Percentiles rank a stretch among this genome's conserved stretches.
Evolutionary conservation across 2,797 vertebrate genomes (phyloP).

Genomic region (Aeoliscus strigatus): DNA sequence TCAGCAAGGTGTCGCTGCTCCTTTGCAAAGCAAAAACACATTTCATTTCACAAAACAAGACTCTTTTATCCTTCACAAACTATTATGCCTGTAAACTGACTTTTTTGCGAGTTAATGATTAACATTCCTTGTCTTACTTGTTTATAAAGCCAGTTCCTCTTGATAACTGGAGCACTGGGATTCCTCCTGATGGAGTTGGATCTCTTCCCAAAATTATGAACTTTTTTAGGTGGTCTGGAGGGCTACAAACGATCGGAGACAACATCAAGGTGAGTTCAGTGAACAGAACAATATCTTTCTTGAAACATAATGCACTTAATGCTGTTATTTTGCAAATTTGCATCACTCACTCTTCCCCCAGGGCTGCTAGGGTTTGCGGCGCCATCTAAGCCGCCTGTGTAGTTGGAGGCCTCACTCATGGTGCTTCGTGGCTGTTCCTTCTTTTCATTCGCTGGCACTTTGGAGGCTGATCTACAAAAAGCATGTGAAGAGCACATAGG

Average conservation of each 20-base stretch:
- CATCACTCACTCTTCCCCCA: constrained; percentile 82
- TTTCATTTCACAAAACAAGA: no score
- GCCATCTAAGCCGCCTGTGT: constrained; percentile 79
- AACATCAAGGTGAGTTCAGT: background rate
- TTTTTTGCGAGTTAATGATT: no score
- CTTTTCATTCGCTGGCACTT: constrained; percentile 87
- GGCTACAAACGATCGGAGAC: no score
- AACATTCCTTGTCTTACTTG: no score
- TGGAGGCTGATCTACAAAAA: constrained; percentile 78
- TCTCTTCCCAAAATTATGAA: constrained; percentile 97
- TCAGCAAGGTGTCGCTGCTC: no score
- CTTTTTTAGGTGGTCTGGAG: constrained; percentile 90
- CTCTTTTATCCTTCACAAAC: no score
- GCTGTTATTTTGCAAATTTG: no score
- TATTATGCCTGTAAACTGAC: no score
- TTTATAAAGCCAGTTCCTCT: constrained; percentile 96
- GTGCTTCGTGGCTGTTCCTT: constrained; percentile 85
- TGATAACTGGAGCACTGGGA: constrained; percentile 87
- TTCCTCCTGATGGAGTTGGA: constrained; percentile 98
- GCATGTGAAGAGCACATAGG: constrained; percentile 20
- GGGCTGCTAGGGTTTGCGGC: constrained; percentile 82
- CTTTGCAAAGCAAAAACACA: no score
- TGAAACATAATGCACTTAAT: no score
- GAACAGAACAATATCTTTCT: background rate
- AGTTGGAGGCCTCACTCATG: constrained; percentile 89